phyloP scores from a whole-genome alignment of 1,140 invertebrate genomes.

The Achroia grisella region DNA sequence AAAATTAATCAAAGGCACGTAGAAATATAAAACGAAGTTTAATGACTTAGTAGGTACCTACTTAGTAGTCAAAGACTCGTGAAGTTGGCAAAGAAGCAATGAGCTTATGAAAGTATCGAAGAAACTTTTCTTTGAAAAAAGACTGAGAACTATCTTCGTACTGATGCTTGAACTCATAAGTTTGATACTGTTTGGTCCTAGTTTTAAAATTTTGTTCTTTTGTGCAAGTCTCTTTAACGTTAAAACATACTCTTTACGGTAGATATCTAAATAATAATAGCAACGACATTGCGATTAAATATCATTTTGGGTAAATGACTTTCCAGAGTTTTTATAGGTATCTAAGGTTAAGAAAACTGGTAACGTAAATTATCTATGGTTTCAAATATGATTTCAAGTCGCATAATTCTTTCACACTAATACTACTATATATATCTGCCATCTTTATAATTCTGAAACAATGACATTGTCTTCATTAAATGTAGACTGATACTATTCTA shows the following conservation, averaged over 20 bases:
- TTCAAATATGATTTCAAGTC: too few species aligned
- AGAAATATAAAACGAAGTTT: slow-evolving; percentile 3
- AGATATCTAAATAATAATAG: too few species aligned
- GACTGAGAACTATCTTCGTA: background rate
- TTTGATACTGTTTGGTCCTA: background rate
- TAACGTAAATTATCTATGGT: too few species aligned
- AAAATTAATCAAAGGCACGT: background rate
- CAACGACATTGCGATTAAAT: too few species aligned
- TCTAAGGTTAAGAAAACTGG: too few species aligned
- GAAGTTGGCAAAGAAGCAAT: slow-evolving; percentile 5
- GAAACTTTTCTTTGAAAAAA: slow-evolving; percentile 2
- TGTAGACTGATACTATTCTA: slow-evolving; percentile 42
- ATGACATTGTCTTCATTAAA: slow-evolving; percentile 19
- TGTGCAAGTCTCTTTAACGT: too few species aligned
- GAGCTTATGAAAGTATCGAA: slow-evolving; percentile 4
- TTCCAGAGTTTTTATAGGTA: too few species aligned
- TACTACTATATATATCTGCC: too few species aligned
- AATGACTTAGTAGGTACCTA: background rate
- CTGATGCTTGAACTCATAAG: slow-evolving; percentile 3
- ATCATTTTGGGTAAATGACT: too few species aligned
- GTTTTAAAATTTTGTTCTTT: background rate
- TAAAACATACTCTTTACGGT: too few species aligned
- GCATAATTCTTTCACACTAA: too few species aligned
- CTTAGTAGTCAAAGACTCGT: background rate
- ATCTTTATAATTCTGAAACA: too few species aligned